Evolutionary conservation across 2,888 invertebrate genomes (phyloP).

Genomic region (Machimus atricapillus): DNA sequence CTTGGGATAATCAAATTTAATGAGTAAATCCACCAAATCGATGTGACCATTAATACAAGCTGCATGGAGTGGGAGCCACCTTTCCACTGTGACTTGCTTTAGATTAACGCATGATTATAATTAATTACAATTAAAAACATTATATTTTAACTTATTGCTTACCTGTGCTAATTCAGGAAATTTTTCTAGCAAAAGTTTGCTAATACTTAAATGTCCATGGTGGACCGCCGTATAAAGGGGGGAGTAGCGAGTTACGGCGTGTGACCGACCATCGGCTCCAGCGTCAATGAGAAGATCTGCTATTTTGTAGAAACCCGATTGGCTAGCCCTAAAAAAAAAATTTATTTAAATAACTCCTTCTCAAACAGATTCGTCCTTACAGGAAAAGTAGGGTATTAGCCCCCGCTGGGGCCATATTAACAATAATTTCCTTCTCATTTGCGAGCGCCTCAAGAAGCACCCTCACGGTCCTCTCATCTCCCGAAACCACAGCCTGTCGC

Average conservation of each 20-base stretch:
- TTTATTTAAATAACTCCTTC: not conserved
- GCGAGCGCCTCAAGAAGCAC: constrained; percentile 72
- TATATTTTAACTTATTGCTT: not conserved
- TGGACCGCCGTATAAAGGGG: constrained; percentile 91
- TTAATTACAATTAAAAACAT: not conserved
- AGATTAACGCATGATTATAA: constrained; percentile 22
- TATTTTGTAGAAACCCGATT: constrained; percentile 80
- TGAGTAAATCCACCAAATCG: constrained; percentile 76
- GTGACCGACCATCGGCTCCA: constrained; percentile 87
- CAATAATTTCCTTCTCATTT: constrained; percentile 73
- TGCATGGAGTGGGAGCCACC: constrained; percentile 92
- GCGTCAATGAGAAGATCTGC: constrained; percentile 79
- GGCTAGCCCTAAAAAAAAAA: constrained; percentile 73
- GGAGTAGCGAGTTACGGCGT: constrained; percentile 90
- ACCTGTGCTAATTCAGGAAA: constrained; percentile 86
- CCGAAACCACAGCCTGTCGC: constrained; percentile 78
- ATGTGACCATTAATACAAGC: constrained; percentile 89
- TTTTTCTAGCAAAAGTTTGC: constrained; percentile 75
- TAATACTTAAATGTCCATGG: constrained; percentile 82
- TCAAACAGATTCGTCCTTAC: constrained; percentile 64
- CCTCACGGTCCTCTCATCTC: constrained; percentile 73
- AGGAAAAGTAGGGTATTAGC: constrained; percentile 86
- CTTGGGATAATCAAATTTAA: constrained; percentile 83
- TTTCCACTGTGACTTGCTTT: constrained; percentile 86
- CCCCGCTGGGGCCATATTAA: constrained; percentile 88